Conservation (phyloP, 2,888 invertebrate genomes). For the Oegoconia quadripuncta region DNA sequence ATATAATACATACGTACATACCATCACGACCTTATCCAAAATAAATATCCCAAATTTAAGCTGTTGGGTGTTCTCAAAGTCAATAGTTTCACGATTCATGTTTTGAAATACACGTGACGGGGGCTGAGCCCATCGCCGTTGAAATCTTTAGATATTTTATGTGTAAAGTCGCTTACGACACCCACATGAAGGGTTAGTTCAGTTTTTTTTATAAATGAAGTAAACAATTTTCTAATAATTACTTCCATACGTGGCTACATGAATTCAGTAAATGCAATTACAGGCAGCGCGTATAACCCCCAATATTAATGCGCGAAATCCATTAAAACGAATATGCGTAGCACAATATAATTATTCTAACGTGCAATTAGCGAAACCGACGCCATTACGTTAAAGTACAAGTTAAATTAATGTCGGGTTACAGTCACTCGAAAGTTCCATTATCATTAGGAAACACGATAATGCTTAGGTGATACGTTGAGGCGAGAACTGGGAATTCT, state of each 20-base stretch:
- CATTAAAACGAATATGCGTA: constrained; percentile 65
- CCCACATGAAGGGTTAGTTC: no score
- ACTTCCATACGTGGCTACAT: neutral
- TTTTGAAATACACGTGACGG: no score
- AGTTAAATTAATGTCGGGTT: constrained; percentile 75
- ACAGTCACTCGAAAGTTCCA: constrained; percentile 75
- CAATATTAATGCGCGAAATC: constrained; percentile 25
- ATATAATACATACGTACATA: no score
- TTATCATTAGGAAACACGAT: constrained; percentile 71
- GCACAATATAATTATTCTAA: constrained; percentile 71
- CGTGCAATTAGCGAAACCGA: constrained; percentile 76
- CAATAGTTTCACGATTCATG: no score
- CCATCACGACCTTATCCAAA: no score
- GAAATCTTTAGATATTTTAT: no score
- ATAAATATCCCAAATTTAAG: no score
- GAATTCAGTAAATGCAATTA: neutral
- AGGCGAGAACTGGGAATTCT: constrained; percentile 9
- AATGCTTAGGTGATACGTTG: constrained; percentile 58
- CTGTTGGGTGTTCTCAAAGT: no score
- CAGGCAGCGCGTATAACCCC: neutral
- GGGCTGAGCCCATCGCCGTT: no score
- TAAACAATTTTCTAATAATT: no score
- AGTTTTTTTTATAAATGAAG: no score
- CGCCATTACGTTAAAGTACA: constrained; percentile 71
- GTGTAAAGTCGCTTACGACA: no score